phyloP scores from a whole-genome alignment of 2,113 vertebrate genomes.

The Pimephales promelas region DNA sequence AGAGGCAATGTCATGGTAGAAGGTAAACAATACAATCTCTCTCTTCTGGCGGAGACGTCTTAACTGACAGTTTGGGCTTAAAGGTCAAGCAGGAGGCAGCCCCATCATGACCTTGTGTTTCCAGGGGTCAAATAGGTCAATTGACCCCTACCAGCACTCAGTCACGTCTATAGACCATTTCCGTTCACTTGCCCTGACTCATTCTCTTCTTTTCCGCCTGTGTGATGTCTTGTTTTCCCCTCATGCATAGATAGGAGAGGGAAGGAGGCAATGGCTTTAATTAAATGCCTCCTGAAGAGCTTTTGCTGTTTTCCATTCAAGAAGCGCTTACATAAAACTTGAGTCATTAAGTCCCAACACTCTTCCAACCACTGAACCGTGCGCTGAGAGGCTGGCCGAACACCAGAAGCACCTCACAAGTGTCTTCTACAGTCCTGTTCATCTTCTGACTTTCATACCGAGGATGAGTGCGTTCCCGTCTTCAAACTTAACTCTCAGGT shows the following conservation, averaged over 20 bases:
- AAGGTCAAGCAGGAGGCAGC: slow-evolving; percentile 38
- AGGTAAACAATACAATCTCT: neutral
- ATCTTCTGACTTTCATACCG: neutral
- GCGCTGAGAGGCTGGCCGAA: neutral
- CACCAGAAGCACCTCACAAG: neutral
- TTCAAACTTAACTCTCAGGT: neutral
- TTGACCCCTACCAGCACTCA: neutral
- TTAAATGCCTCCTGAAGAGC: slow-evolving; percentile 40
- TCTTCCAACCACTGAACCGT: slow-evolving; percentile 21
- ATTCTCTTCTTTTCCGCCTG: neutral
- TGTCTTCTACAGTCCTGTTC: neutral
- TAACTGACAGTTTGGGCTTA: slow-evolving; percentile 29
- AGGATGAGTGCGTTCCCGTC: neutral
- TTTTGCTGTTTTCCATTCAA: slow-evolving; percentile 38
- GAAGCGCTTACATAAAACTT: slow-evolving; percentile 26
- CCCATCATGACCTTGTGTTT: slow-evolving; percentile 3
- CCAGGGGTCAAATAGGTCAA: slow-evolving; percentile 31
- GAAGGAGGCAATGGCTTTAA: slow-evolving; percentile 13
- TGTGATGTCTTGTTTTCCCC: slow-evolving; percentile 14
- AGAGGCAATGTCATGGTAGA: no score
- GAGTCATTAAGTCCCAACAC: slow-evolving; percentile 27
- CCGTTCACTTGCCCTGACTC: neutral
- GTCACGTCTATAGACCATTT: neutral
- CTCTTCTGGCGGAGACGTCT: slow-evolving; percentile 3
- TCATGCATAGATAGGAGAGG: slow-evolving; percentile 23